Percentiles rank a stretch among this genome's conserved stretches.
Conservation (phyloP, 2,797 vertebrate genomes). For the Basileuterus tristriatus region DNA sequence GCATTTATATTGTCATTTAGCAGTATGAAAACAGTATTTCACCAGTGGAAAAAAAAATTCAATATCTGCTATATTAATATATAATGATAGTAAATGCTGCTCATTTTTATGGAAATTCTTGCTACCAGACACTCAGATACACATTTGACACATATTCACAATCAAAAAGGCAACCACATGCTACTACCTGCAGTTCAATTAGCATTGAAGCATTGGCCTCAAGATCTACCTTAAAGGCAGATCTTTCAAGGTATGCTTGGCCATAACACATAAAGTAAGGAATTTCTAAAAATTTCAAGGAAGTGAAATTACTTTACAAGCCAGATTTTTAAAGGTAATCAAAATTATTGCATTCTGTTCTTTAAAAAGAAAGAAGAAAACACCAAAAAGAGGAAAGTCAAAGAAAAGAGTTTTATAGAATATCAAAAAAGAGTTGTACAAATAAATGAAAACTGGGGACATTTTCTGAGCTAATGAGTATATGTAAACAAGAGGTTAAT, state of each 20-base stretch:
- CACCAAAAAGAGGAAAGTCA: neutral
- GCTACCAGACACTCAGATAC: neutral
- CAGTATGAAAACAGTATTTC: neutral
- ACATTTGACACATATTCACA: neutral
- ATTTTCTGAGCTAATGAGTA: neutral
- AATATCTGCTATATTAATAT: constrained; percentile 13
- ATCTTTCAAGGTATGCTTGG: constrained; percentile 1
- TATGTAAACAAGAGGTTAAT: constrained; percentile 2
- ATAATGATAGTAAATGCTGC: neutral
- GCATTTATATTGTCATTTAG: neutral
- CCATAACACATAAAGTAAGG: neutral
- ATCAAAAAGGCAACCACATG: neutral
- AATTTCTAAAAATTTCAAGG: neutral
- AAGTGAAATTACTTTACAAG: constrained; percentile 16
- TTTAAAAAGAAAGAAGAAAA: neutral
- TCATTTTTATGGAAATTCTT: neutral
- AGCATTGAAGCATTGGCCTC: neutral
- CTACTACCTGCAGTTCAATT: constrained; percentile 10
- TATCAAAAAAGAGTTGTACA: neutral
- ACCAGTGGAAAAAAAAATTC: neutral
- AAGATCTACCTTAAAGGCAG: neutral
- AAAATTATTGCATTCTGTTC: neutral
- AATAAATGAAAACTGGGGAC: neutral
- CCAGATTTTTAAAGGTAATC: neutral
- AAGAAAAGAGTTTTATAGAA: neutral